Percentiles rank a stretch among this genome's conserved stretches.
These are phyloP conservation scores for Temnothorax curvispinosus DNA, from an alignment of 1,140 invertebrate species.

Conservation along the genomic window DNA sequence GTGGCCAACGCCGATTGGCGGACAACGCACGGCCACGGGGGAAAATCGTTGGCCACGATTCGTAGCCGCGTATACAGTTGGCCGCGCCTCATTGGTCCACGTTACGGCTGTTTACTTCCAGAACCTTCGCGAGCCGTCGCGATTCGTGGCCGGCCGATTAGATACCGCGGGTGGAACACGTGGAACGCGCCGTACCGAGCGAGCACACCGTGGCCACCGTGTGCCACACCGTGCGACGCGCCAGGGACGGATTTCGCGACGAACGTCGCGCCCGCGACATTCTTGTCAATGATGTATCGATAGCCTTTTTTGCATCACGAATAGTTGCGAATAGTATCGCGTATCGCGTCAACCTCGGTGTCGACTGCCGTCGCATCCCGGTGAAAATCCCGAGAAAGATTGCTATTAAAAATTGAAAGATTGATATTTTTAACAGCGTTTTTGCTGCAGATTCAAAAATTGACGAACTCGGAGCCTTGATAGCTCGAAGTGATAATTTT, in stretches of 20 bases:
- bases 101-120: not conserved
- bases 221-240: too few relatives aligned
- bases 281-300: too few relatives aligned
- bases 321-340: not conserved
- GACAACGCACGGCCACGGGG: not conserved
- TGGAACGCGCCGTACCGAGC: not conserved
- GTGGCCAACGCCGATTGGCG: conserved; percentile 41
- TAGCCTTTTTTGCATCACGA: too few relatives aligned
- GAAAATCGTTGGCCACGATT: not conserved
- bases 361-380: too few relatives aligned
- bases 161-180: conserved; percentile 40
- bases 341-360: not conserved
- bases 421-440: too few relatives aligned
- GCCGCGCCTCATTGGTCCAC: conserved; percentile 45
- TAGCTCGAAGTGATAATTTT: not conserved
- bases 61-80: not conserved
- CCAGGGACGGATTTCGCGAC: not conserved
- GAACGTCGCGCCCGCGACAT: too few relatives aligned
- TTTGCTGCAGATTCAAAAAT: too few relatives aligned
- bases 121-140: not conserved
- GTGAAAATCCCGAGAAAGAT: too few relatives aligned
- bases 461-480: too few relatives aligned
- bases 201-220: not conserved
- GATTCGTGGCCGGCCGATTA: conserved; percentile 34
- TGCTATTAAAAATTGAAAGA: too few relatives aligned